These are phyloP conservation scores for Muntiacus muntjak DNA, from an alignment of 2,113 vertebrate species.

Conservation along the genomic window DNA sequence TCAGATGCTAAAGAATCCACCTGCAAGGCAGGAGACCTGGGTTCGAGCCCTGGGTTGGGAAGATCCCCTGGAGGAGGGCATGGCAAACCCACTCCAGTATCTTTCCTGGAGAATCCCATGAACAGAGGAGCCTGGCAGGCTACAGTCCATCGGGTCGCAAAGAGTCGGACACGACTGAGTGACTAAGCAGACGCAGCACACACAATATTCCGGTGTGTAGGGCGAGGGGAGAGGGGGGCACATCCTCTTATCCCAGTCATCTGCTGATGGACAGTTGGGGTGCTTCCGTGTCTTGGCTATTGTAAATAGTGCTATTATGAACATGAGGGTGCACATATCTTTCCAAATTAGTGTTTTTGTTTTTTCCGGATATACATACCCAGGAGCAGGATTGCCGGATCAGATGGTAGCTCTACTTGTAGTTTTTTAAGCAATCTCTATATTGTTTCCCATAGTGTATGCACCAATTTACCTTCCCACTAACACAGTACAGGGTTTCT, in stretches of 20 bases:
- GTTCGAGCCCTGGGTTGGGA: not conserved
- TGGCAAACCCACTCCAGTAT: not conserved
- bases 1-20: not conserved
- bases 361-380: not conserved
- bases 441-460: not conserved
- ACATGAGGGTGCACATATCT: not conserved
- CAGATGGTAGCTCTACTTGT: too few relatives aligned
- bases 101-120: not conserved
- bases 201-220: not conserved
- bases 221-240: rapidly evolving
- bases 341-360: not conserved
- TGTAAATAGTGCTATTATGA: not conserved
- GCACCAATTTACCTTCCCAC: not conserved
- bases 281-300: not conserved
- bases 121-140: not conserved
- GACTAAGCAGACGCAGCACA: not conserved
- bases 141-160: not conserved
- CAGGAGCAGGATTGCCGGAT: not conserved
- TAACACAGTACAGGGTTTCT: not conserved
- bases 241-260: not conserved
- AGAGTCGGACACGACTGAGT: not conserved
- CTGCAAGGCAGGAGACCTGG: not conserved
- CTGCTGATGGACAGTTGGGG: not conserved
- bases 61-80: not conserved
- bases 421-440: not conserved